Evolutionary conservation across 1,140 invertebrate species (phyloP).

Genomic region (Zaprionus capensis): DNA sequence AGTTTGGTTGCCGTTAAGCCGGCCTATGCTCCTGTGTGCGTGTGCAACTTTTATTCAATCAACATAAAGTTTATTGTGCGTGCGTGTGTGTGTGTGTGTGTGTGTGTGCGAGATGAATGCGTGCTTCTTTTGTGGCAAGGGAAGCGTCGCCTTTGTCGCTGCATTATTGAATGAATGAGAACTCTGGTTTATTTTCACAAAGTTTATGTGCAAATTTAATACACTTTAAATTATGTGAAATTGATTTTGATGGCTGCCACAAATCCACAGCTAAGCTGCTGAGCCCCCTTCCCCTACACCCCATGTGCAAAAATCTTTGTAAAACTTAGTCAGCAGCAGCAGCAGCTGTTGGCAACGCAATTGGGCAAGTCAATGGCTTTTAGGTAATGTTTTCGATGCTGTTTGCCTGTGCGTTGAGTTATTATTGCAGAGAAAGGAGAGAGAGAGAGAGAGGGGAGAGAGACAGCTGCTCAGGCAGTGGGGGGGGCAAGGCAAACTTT

Average conservation of each 20-base stretch:
- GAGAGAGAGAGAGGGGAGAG: neutral
- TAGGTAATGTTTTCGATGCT: constrained; percentile 32
- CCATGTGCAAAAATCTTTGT: constrained; percentile 27
- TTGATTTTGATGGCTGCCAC: constrained; percentile 55
- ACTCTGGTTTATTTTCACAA: constrained; percentile 58
- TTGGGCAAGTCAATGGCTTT: constrained; percentile 39
- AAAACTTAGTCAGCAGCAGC: constrained; percentile 23
- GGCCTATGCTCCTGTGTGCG: constrained; percentile 19
- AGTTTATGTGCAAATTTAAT: constrained; percentile 56
- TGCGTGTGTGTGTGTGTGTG: constrained; percentile 47
- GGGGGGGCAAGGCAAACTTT: constrained; percentile 40
- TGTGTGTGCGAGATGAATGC: constrained; percentile 50
- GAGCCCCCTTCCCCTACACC: neutral
- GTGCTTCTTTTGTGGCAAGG: constrained; percentile 53
- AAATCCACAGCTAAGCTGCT: constrained; percentile 13
- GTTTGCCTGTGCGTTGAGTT: constrained; percentile 35
- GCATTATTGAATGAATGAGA: constrained; percentile 72
- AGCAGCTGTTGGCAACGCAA: constrained; percentile 40
- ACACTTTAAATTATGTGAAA: constrained; percentile 64
- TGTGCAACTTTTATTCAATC: constrained; percentile 73
- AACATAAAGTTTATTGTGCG: constrained; percentile 77
- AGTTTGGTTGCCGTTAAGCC: constrained; percentile 70
- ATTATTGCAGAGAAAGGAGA: neutral
- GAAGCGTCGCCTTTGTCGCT: constrained; percentile 54
- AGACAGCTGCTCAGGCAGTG: constrained; percentile 33